Evolutionary conservation across 2,113 vertebrate genomes (phyloP).

Genomic region (Tachycineta bicolor): DNA sequence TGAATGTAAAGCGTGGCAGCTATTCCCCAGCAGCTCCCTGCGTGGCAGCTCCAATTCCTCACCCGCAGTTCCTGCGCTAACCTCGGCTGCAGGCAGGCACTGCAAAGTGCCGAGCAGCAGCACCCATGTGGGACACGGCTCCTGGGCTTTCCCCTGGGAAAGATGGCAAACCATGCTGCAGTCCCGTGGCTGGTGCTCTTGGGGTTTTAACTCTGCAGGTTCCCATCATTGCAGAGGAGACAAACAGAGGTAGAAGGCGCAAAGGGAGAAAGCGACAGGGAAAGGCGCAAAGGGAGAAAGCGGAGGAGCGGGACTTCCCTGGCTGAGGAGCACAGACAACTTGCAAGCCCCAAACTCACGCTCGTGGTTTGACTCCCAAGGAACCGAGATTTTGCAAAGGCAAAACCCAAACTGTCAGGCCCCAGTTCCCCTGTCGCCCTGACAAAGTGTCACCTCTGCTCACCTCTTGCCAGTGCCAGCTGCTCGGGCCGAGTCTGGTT

Average conservation of each 20-base stretch:
- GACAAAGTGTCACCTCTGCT: not conserved
- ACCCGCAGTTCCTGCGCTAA: not conserved
- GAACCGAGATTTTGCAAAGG: fast-evolving
- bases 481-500: fast-evolving
- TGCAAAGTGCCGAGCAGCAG: not conserved
- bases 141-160: not conserved
- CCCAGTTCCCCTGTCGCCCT: not conserved
- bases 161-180: not conserved
- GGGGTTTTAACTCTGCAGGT: not conserved
- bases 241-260: not conserved
- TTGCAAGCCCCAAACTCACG: fast-evolving
- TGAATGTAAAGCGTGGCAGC: constrained; percentile 54
- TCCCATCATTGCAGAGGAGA: not conserved
- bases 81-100: not conserved
- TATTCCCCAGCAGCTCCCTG: constrained; percentile 47
- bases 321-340: not conserved
- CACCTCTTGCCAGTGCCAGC: not conserved
- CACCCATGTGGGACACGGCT: not conserved
- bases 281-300: not conserved
- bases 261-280: not conserved
- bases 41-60: not conserved
- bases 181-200: not conserved
- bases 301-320: not conserved
- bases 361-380: fast-evolving
- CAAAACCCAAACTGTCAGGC: not conserved